phyloP scores from a whole-genome alignment of 2,888 invertebrate species.

The Cloeon dipterum region DNA sequence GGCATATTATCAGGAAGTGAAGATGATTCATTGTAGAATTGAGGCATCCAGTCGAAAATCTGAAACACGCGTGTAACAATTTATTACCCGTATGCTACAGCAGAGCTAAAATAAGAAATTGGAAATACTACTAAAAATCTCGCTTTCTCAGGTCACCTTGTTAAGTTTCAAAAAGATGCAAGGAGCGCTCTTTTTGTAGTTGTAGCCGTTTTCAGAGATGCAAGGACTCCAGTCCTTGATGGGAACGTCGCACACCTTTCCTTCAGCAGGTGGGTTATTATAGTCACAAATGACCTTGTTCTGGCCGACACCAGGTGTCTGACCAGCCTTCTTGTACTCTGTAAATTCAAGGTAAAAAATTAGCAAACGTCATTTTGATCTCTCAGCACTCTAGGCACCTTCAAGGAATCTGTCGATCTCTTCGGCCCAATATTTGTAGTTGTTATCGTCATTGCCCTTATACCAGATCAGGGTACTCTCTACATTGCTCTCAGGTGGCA shows the following conservation, averaged over 20 bases:
- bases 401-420: constrained; percentile 53
- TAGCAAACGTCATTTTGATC: not conserved
- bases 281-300: constrained; percentile 40
- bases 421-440: constrained; percentile 57
- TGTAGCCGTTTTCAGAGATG: constrained; percentile 53
- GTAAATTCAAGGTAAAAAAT: constrained; percentile 9
- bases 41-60: constrained; percentile 77
- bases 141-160: constrained; percentile 58
- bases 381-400: constrained; percentile 27
- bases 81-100: too few species aligned
- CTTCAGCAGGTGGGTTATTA: constrained; percentile 29
- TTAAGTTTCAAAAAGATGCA: constrained; percentile 95
- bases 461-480: constrained; percentile 96
- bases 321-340: constrained; percentile 18
- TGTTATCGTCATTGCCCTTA: constrained; percentile 50
- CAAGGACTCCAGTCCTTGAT: constrained; percentile 51
- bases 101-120: too few species aligned
- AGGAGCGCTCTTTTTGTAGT: constrained; percentile 66
- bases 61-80: too few species aligned
- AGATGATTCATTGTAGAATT: constrained; percentile 47
- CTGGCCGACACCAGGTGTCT: constrained; percentile 16
- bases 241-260: constrained; percentile 66
- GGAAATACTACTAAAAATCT: too few species aligned
- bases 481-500: constrained; percentile 76
- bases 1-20: constrained; percentile 52